Evolutionary conservation across 2,797 vertebrate species (phyloP), one percentile per base, ranked within the genome.

Genomic region (Thunnus albacares): DNA sequence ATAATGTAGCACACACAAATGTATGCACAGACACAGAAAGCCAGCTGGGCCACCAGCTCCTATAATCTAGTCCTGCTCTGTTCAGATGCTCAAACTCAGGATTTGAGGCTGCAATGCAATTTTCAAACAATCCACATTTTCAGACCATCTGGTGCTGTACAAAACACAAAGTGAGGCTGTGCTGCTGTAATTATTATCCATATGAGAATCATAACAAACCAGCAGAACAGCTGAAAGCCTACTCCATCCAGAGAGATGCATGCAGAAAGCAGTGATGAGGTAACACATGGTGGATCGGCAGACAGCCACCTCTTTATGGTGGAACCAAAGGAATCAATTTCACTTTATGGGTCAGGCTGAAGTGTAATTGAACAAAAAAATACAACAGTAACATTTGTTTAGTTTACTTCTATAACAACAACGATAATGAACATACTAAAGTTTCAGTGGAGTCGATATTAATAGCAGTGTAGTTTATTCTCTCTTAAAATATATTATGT

Each of bases 51-150:
- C 61, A 3, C 72, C 61, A 24, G 69, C 53, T 67, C 71, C 72
- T 63, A 26, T 71, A 74, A 62, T 30, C 45, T 38, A 30, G 69
- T 64, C 55, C 52, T 41, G 62, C 30, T 74, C 67, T 64, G 66
- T 87, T 86, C 70, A 69, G 43, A 85, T 68, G 71, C 69, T 77
- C 35, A 0, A 71, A 45, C 53, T 75, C 71, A 60, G 65, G 71
- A 45, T 85, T 64, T 47, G 70, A 80, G 62, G 82, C 73, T 66
- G 77, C 30, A 13, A 20, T 30, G 57, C 72, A 81, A 58, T 84
- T 86, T 85, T 59, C 76, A 73, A 80, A 84, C 79, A 71, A 60
- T 76, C 55, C 69, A 38, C 70, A 70, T 82, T 84, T 86, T 72
- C 28, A n/a, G 38, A 75, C 83, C 86, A 87, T 81, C 83, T 89